phyloP scores from a whole-genome alignment of 2,113 vertebrate species.

The Sturnus vulgaris region DNA sequence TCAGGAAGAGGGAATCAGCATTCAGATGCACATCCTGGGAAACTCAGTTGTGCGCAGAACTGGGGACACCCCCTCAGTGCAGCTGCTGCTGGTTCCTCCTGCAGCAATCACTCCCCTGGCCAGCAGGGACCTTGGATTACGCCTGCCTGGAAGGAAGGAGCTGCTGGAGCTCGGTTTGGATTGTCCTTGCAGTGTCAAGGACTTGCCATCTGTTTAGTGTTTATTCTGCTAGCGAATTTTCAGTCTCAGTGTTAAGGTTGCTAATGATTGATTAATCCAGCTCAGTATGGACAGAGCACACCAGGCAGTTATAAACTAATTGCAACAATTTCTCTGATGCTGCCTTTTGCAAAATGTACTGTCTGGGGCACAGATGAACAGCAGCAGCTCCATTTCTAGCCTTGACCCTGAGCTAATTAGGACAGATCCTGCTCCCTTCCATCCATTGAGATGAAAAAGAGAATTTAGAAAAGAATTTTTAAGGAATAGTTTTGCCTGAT shows the following conservation, averaged over 20 bases:
- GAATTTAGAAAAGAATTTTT: neutral
- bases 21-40: accelerated
- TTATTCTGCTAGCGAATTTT: neutral
- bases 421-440: neutral
- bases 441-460: neutral
- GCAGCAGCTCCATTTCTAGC: neutral
- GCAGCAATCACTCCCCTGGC: accelerated
- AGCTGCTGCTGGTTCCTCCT: neutral
- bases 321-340: neutral
- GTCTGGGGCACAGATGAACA: neutral
- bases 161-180: neutral
- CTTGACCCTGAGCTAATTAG: neutral
- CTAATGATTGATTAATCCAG: constrained; percentile 15
- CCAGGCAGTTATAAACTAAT: neutral
- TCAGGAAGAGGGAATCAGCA: neutral
- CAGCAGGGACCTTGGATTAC: neutral
- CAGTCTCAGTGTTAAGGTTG: neutral
- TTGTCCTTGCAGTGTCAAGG: neutral
- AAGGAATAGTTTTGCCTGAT: neutral
- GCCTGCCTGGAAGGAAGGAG: neutral
- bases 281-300: neutral
- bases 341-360: neutral
- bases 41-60: accelerated
- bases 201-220: neutral
- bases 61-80: neutral